Conservation (phyloP, 2,113 vertebrate species). For the Rhizomys pruinosus region DNA sequence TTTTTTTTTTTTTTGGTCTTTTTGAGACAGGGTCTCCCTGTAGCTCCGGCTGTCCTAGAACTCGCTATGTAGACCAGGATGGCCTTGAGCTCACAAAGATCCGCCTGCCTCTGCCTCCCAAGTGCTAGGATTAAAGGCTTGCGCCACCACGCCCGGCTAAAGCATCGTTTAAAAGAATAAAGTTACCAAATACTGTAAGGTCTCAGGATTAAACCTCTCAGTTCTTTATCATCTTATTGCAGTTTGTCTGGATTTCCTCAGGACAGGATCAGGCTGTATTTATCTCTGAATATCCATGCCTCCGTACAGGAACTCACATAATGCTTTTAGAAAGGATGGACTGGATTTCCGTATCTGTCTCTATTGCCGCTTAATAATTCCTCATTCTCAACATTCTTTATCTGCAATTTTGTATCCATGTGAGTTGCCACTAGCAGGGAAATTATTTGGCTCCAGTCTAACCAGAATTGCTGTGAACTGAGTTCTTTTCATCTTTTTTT, state of each 20-base stretch:
- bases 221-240: neutral
- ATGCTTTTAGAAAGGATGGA: neutral
- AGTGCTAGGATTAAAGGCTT: too few relatives aligned
- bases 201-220: neutral
- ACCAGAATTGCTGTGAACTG: slow-evolving; percentile 60
- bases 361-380: slow-evolving; percentile 55
- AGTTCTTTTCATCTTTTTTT: too few relatives aligned
- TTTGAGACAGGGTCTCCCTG: too few relatives aligned
- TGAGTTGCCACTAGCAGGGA: slow-evolving; percentile 48
- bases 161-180: neutral
- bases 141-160: too few relatives aligned
- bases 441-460: slow-evolving; percentile 53
- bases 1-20: too few relatives aligned
- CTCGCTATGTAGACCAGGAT: too few relatives aligned
- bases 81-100: too few relatives aligned
- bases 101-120: too few relatives aligned
- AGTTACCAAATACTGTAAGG: slow-evolving; percentile 5
- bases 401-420: neutral
- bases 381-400: neutral
- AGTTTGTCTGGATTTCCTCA: neutral
- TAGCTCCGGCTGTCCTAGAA: too few relatives aligned
- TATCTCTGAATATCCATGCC: slow-evolving; percentile 9
- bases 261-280: neutral
- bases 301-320: neutral
- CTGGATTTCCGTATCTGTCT: neutral